Base-by-base conservation (phyloP, 2,888 invertebrate species). In the Antheraea yamamai region DNA sequence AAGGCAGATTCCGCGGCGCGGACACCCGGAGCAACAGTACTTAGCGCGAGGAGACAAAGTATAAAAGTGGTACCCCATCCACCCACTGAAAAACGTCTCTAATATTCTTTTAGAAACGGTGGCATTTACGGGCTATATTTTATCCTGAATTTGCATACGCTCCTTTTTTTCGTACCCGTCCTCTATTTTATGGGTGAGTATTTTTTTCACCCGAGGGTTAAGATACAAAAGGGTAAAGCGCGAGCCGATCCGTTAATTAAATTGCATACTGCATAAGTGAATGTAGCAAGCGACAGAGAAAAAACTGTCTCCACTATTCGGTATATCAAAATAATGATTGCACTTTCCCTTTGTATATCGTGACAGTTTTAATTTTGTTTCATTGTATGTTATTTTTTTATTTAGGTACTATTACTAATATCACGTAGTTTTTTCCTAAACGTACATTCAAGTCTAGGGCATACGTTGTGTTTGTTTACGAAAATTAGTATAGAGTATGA, bases 71-170 rank as follows among this genome's bases (percentile, higher is more conserved):
- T 89, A 87, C 90, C 92, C 95, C 89, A 88, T 83, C 95, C 93
- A 92, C 95, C 95, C 95, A 94, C 95, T 95, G 95, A 94, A 95
- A 95, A 95, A 95, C 95, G 95, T 94, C 95, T 95, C 95, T 95
- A 95, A 95, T 95, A 95, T 95, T 95, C 95, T 95, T 95, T 95
- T 95, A 95, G 95, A 95, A 95, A 95, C 95, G 95, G 95, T 95
- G 95, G 95, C 95, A 95, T 95, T 95, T 95, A 95, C 95, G 95
- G 95, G 95, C 95, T 95, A 95, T 95, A 95, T 95, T 95, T 95
- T 95, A 95, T 95, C 95, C 95, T 90, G 95, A 95, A 95, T 95
- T 95, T 95, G 95, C 95, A 95, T 95, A 95, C 95, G 95, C 95
- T 95, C 93, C 93, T 95, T 94, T 95, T 89, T 92, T 94, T 92